phyloP scores from a whole-genome alignment of 1,140 invertebrate genomes.

The Phthorimaea operculella region DNA sequence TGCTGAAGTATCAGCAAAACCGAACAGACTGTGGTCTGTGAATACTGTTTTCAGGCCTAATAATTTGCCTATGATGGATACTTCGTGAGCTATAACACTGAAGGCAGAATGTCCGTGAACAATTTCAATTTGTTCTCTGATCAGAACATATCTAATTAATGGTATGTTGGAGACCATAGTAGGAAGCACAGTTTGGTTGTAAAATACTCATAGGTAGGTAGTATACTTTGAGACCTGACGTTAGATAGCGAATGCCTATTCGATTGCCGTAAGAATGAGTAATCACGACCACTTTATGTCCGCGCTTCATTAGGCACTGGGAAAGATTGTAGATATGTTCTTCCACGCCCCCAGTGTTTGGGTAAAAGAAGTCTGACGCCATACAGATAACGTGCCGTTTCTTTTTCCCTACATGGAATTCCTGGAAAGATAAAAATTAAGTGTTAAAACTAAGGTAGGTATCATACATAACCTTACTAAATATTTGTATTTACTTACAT shows the following conservation, averaged over 20 bases:
- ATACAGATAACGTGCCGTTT: slow-evolving; percentile 73
- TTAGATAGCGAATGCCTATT: slow-evolving; percentile 85
- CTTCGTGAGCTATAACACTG: slow-evolving; percentile 96
- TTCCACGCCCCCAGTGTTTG: slow-evolving; percentile 99
- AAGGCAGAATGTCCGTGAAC: slow-evolving; percentile 99
- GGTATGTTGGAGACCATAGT: slow-evolving; percentile 93
- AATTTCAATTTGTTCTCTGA: slow-evolving; percentile 92
- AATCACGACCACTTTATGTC: slow-evolving; percentile 94
- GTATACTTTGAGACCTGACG: slow-evolving; percentile 97
- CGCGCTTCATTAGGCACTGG: slow-evolving; percentile 89
- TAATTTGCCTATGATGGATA: slow-evolving; percentile 91
- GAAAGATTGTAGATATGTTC: slow-evolving; percentile 98
- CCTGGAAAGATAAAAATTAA: slow-evolving; percentile 25
- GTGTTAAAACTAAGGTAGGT: not conserved
- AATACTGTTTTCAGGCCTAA: slow-evolving; percentile 96
- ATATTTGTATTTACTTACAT: not conserved
- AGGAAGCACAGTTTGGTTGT: slow-evolving; percentile 95
- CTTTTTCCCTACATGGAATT: slow-evolving; percentile 18
- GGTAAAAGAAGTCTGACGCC: slow-evolving; percentile 99
- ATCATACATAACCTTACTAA: not conserved
- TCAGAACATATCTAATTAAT: slow-evolving; percentile 90
- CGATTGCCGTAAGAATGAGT: slow-evolving; percentile 94
- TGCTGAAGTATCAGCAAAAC: slow-evolving; percentile 98
- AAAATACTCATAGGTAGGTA: slow-evolving; percentile 97
- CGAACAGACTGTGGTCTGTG: slow-evolving; percentile 99